These are phyloP conservation scores for Odontophorus gujanensis DNA, from an alignment of 2,113 vertebrate genomes.

Conservation along the genomic window DNA sequence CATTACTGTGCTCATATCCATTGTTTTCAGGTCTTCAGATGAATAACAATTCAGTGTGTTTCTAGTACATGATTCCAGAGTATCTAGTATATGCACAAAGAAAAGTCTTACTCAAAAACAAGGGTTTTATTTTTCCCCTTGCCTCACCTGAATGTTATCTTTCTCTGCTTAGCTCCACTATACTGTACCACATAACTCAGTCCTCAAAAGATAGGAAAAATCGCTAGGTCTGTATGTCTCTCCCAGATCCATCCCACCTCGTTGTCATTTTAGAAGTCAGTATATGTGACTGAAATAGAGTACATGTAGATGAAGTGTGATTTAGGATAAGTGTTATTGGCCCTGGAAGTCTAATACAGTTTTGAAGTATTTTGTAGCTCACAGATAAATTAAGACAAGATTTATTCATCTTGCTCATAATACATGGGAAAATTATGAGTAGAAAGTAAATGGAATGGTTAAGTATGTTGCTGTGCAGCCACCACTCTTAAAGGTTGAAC, in stretches of 20 bases:
- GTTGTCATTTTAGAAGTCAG: background rate
- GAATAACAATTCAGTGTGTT: too few species aligned
- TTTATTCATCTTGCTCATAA: background rate
- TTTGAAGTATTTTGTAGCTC: background rate
- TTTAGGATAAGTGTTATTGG: background rate
- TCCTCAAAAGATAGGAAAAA: background rate
- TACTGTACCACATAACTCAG: background rate
- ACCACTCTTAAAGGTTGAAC: fast-evolving
- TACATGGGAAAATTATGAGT: background rate
- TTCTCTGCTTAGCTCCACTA: background rate
- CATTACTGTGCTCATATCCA: too few species aligned
- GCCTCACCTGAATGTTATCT: too few species aligned
- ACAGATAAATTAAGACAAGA: background rate
- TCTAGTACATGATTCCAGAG: too few species aligned
- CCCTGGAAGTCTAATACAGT: too few species aligned
- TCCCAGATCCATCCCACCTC: background rate
- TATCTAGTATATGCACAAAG: background rate
- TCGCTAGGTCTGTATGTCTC: background rate
- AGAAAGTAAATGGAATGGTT: background rate
- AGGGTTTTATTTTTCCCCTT: background rate
- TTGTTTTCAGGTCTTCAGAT: too few species aligned
- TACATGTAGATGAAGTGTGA: background rate
- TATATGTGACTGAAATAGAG: background rate
- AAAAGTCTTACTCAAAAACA: background rate
- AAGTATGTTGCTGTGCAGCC: background rate